Evolutionary conservation across 37 sponge, comb jelly and placozoan genomes (phyloP), one percentile per base, ranked within the genome.

Genomic region (Halisarca cf. caerulea): DNA sequence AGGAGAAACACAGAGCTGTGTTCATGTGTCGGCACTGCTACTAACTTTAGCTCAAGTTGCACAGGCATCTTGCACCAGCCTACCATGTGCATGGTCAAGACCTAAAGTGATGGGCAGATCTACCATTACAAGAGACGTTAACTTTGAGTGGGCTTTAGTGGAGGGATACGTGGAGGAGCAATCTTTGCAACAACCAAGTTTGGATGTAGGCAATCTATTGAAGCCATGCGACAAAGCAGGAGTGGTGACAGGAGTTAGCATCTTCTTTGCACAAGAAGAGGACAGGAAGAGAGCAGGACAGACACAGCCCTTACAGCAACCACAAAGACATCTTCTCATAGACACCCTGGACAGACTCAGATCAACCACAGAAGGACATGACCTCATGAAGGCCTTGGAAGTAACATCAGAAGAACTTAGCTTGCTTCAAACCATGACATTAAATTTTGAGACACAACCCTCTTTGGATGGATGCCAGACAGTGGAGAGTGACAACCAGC

Each of bases 401-500:
- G 43, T 51, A 6, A 83, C 70, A 34, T 20, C 72, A 40, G 45
- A 66, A 47, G 81, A 57, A 57, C 53, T 83, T 20, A 32, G 30
- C 7, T 32, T 83, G 47, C 62, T 83, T 9, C 70, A 83, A 44
- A 32, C 33, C 21, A 83, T 83, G 83, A 86, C 81, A 40, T 33
- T 36, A 54, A 58, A 15, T 77, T 77, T 34, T 24, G 47, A 38
- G 55, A 68, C 38, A 71, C 20, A 79, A 66, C 25, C 87, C 80
- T 24, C 35, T 86, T 30, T 86, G 87, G 87, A 66, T 79, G 80
- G 71, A 79, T 69, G 71, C 57, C 45, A 78, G 81, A 47, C 87
- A 86, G 81, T 68, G 58, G 87, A 38, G 81, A 23, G 39, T 86
- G 23, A 86, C 87, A 34, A 66, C 87, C 15, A 58, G 79, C 68